Evolutionary conservation across 2,888 invertebrate genomes (phyloP).

Genomic region (Aleiodes leptofemur): DNA sequence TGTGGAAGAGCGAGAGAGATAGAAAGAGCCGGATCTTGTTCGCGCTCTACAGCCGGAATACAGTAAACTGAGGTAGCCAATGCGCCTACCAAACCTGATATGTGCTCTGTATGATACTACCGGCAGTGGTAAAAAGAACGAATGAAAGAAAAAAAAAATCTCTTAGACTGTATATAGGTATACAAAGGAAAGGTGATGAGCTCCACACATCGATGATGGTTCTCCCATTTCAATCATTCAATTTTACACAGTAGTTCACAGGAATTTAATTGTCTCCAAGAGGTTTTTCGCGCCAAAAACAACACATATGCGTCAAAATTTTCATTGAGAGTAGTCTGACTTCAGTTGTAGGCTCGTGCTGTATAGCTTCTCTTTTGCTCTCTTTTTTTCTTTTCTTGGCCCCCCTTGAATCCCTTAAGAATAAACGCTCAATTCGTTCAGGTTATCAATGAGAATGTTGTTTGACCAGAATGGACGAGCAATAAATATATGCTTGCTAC

Average conservation of each 20-base stretch:
- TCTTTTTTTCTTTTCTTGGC: background rate
- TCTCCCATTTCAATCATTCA: slow-evolving; percentile 58
- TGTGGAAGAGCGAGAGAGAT: too few relatives aligned
- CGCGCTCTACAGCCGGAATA: slow-evolving; percentile 39
- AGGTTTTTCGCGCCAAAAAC: background rate
- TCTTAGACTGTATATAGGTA: slow-evolving; percentile 17
- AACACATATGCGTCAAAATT: background rate
- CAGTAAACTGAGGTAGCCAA: slow-evolving; percentile 51
- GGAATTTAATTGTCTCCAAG: too few relatives aligned
- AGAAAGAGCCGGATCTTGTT: too few relatives aligned
- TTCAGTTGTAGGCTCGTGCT: background rate
- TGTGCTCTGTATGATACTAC: background rate
- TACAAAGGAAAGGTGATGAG: slow-evolving; percentile 54
- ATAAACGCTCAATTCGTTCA: background rate
- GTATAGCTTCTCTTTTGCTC: background rate
- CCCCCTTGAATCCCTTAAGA: background rate
- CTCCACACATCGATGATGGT: slow-evolving; percentile 55
- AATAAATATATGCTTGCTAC: slow-evolving; percentile 62
- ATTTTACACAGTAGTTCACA: too few relatives aligned
- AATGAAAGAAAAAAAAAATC: slow-evolving; percentile 55
- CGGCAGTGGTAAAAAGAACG: slow-evolving; percentile 49
- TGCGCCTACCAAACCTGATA: slow-evolving; percentile 41
- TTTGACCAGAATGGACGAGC: slow-evolving; percentile 58
- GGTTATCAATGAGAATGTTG: slow-evolving; percentile 58
- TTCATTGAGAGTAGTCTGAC: background rate